A percentile compares a stretch with the other conserved stretches of the same genome.
These are phyloP conservation scores for Coecobrya sp. DNA, from an alignment of 2,888 invertebrate genomes.

Conservation along the genomic window DNA sequence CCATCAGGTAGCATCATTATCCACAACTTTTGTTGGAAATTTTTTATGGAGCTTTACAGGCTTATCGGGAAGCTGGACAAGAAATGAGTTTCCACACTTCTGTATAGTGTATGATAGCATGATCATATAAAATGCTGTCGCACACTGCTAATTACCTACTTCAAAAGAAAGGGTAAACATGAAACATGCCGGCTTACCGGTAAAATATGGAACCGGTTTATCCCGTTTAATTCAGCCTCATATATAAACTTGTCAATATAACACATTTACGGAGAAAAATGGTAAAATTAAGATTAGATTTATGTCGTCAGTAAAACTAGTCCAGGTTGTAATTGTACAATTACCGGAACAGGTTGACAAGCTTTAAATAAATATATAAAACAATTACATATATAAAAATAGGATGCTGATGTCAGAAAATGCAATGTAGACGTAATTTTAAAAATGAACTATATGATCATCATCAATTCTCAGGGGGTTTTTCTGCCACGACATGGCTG, in stretches of 20 bases:
- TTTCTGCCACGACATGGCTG: too few species aligned
- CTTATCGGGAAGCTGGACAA: background rate
- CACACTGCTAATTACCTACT: background rate
- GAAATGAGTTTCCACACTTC: background rate
- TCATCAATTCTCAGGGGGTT: too few species aligned
- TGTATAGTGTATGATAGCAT: background rate
- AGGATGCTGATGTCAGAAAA: too few species aligned
- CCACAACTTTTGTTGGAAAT: constrained; percentile 5
- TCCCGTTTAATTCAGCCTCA: background rate
- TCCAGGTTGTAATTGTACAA: too few species aligned
- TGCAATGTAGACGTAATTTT: too few species aligned
- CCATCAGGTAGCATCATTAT: background rate
- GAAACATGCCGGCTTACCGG: background rate
- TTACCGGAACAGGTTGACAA: too few species aligned
- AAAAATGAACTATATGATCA: too few species aligned
- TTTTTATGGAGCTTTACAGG: constrained; percentile 10
- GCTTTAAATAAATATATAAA: too few species aligned
- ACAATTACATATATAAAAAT: too few species aligned
- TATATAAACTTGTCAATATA: background rate
- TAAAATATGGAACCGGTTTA: background rate
- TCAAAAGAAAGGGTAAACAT: background rate
- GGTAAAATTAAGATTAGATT: background rate
- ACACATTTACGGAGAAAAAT: background rate
- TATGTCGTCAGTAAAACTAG: background rate
- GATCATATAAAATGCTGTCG: background rate